These are phyloP conservation scores for Oxystoma pomonae DNA, from an alignment of 2,888 invertebrate species.

Conservation along the genomic window DNA sequence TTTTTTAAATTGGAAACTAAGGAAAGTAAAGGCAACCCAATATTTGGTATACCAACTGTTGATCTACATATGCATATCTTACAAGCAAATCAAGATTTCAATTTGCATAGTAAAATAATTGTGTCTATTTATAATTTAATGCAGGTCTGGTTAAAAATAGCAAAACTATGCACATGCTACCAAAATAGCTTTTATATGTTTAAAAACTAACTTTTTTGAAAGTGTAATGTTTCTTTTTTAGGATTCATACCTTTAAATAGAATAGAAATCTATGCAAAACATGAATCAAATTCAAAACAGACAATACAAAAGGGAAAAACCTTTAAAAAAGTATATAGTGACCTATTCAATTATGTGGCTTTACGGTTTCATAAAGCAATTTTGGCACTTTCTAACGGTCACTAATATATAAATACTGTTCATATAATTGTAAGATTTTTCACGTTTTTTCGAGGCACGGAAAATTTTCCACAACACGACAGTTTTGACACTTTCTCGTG, in stretches of 20 bases:
- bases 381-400: background rate
- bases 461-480: background rate
- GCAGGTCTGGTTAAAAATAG: too few relatives aligned
- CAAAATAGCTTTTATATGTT: too few relatives aligned
- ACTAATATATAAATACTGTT: background rate
- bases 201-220: too few relatives aligned
- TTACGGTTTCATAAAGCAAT: background rate
- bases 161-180: too few relatives aligned
- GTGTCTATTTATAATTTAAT: too few relatives aligned
- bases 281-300: background rate
- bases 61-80: too few relatives aligned
- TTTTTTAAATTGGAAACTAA: too few relatives aligned
- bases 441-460: background rate
- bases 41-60: too few relatives aligned
- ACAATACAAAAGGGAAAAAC: background rate
- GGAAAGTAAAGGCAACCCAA: too few relatives aligned
- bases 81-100: too few relatives aligned
- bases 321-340: background rate
- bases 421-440: background rate
- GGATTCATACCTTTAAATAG: background rate
- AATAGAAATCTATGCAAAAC: background rate
- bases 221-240: background rate
- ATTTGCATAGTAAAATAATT: too few relatives aligned
- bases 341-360: background rate
- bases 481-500: background rate